Evolutionary conservation across 2,797 vertebrate genomes (phyloP).

Genomic region (Sparus aurata): DNA sequence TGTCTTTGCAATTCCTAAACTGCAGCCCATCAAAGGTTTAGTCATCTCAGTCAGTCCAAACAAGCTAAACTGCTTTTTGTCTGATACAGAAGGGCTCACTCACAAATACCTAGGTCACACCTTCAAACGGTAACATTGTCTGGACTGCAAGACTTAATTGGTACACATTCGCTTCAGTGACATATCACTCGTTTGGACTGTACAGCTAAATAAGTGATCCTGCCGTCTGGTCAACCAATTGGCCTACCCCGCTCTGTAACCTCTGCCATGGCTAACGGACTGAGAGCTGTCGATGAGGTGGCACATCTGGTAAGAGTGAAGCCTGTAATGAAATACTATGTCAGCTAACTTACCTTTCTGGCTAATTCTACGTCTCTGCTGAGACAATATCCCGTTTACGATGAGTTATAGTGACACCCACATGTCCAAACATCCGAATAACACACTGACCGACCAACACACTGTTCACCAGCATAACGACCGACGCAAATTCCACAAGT

Average conservation of each 20-base stretch:
- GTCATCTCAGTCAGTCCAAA: conserved; percentile 23
- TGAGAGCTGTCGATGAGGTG: conserved; percentile 79
- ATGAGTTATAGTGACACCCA: neutral
- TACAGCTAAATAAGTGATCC: neutral
- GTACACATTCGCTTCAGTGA: neutral
- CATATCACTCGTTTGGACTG: neutral
- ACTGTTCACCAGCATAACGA: neutral
- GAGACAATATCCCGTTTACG: neutral
- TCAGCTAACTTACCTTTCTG: conserved; percentile 21
- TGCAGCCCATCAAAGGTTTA: neutral
- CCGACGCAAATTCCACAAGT: conserved; percentile 66
- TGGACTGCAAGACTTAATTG: neutral
- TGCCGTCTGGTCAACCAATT: neutral
- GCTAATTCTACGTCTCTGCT: neutral
- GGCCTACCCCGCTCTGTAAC: conserved; percentile 11
- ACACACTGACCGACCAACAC: neutral
- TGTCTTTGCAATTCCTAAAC: neutral
- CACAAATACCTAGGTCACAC: conserved; percentile 10
- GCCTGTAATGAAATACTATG: neutral
- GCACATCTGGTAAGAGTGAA: conserved; percentile 74
- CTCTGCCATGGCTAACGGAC: conserved; percentile 37
- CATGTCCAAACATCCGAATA: conserved; percentile 7
- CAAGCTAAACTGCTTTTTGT: conserved; percentile 37
- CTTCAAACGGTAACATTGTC: neutral
- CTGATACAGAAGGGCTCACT: neutral